phyloP scores from a whole-genome alignment of 1,140 invertebrate species.

The Dinothrombium tinctorium region DNA sequence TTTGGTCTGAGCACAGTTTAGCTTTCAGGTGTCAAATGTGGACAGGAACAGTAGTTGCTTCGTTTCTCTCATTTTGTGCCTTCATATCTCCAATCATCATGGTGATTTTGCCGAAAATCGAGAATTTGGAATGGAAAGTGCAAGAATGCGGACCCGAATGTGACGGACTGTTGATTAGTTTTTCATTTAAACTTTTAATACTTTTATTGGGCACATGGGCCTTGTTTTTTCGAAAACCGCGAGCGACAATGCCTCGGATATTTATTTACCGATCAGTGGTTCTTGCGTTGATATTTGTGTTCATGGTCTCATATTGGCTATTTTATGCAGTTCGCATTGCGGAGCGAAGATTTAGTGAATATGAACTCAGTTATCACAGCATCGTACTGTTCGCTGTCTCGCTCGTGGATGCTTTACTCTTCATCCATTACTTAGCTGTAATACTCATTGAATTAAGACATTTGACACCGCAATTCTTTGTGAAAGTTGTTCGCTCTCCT shows the following conservation, averaged over 20 bases:
- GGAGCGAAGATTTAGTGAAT: constrained; percentile 19
- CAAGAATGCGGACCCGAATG: constrained; percentile 52
- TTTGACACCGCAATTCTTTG: constrained; percentile 60
- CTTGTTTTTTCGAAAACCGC: constrained; percentile 34
- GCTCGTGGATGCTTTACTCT: constrained; percentile 70
- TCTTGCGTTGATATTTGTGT: constrained; percentile 62
- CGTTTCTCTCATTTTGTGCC: constrained; percentile 47
- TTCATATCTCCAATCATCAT: constrained; percentile 79
- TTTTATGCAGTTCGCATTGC: constrained; percentile 78
- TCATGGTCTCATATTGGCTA: constrained; percentile 86
- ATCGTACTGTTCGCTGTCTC: constrained; percentile 72
- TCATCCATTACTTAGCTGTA: constrained; percentile 82
- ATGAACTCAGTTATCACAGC: constrained; percentile 15
- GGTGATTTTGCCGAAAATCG: constrained; percentile 73
- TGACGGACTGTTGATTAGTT: constrained; percentile 63
- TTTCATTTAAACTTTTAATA: constrained; percentile 73
- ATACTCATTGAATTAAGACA: constrained; percentile 76
- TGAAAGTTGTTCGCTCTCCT: constrained; percentile 74
- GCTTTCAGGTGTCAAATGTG: constrained; percentile 50
- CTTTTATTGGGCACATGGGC: constrained; percentile 83
- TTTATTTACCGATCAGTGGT: constrained; percentile 71
- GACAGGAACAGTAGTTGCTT: constrained; percentile 45
- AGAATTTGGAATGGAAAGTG: constrained; percentile 21
- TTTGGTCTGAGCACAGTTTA: constrained; percentile 17
- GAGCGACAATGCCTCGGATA: constrained; percentile 73